Evolutionary conservation across 2,797 vertebrate genomes (phyloP), one percentile per base, ranked within the genome.

Genomic region (Centropyge bicolor): DNA sequence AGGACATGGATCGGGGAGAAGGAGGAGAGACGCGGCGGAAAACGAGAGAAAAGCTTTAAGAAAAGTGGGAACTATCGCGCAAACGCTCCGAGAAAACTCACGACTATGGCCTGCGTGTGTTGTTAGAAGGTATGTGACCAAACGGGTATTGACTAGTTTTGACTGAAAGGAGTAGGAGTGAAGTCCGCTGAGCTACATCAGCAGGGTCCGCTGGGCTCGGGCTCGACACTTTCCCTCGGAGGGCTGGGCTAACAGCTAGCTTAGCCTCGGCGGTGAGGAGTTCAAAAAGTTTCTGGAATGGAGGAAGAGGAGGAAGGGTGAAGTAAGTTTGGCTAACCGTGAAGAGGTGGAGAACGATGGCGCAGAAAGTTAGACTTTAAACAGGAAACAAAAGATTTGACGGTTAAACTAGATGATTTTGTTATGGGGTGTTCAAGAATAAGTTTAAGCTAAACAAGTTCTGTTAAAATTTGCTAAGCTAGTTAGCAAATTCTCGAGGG

Each of bases 281-380:
- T 94, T 93, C 67, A 83, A 90, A 95, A 96, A 95, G 88, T 95
- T 95, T 90, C 24, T 74, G 84, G 87, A 91, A 91, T 89, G 87
- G 86, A 84, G 86, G 77, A 86, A 88, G 81, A 78, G 62, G 76
- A 76, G 67, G 63, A 82, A 78, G 60, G 51, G 59, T 68, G 46
- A 76, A 80, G 76, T 38, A 22, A 40, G 52, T 9, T 2, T 14
- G 12, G 12, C 24, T 62, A 5, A 5, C 19, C n/a, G 14, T 1
- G 6, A 1, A 38, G 19, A 43, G 52, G 19, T 8, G 5, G 1
- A 17, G 59, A 20, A 57, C 5, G 0, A 3, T 8, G 12, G 17
- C 11, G 22, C 48, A 0, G 2, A 3, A 17, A 27, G 41, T 57
- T 8, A 4, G 7, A 12, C 48, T 70, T 65, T 8, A 14, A 46